A percentile compares a stretch with the other conserved stretches of the same genome.
Conservation (phyloP, 2,797 vertebrate species). For the Rhinichthys osculus region DNA sequence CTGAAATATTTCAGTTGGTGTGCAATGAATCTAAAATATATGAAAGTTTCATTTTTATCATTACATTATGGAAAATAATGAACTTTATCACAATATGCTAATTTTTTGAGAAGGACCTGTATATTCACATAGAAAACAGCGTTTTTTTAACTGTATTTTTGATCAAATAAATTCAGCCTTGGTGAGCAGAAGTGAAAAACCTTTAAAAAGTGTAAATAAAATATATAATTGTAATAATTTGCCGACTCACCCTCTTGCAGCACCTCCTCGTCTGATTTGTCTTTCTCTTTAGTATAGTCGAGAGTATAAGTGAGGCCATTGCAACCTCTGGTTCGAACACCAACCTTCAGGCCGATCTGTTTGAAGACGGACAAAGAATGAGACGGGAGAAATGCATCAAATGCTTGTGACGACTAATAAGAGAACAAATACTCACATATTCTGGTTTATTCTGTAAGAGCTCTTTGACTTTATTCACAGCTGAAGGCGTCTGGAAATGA, state of each 20-base stretch:
- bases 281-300: slow-evolving; percentile 91
- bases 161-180: not conserved
- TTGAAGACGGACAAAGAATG: not conserved
- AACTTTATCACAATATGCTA: too few relatives aligned
- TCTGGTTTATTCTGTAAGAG: slow-evolving; percentile 91
- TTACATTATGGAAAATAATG: too few relatives aligned
- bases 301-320: slow-evolving; percentile 96
- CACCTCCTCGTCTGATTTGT: slow-evolving; percentile 94
- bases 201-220: too few relatives aligned
- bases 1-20: too few relatives aligned
- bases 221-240: not conserved
- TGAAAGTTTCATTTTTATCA: too few relatives aligned
- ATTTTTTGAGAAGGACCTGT: too few relatives aligned
- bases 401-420: not conserved
- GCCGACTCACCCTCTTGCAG: slow-evolving; percentile 88
- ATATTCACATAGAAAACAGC: too few relatives aligned
- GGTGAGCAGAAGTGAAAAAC: not conserved
- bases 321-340: slow-evolving; percentile 94
- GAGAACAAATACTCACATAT: slow-evolving; percentile 84
- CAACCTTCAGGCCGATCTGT: slow-evolving; percentile 94
- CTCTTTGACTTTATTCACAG: slow-evolving; percentile 89
- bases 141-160: not conserved
- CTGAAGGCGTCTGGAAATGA: slow-evolving; percentile 88
- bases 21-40: too few relatives aligned
- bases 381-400: not conserved